A percentile compares a stretch with the other conserved stretches of the same genome.
Evolutionary conservation across 37 sponge, comb jelly and placozoan genomes (phyloP).

Genomic region (Ianthella basta): DNA sequence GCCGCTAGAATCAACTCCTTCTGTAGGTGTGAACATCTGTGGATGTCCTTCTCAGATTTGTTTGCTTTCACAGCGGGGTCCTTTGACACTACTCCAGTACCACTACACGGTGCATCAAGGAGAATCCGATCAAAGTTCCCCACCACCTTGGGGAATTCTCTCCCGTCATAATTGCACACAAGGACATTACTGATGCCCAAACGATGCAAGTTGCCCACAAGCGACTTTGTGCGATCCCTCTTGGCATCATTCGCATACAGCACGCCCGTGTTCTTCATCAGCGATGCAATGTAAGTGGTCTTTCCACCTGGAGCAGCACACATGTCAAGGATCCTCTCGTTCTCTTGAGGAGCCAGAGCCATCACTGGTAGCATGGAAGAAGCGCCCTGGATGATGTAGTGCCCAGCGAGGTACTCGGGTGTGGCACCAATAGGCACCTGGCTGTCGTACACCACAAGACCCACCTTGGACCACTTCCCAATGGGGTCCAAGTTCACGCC

Average conservation of each 20-base stretch:
- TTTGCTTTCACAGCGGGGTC: constrained; percentile 90
- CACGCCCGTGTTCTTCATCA: constrained; percentile 99
- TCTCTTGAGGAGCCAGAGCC: constrained; percentile 92
- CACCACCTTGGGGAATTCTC: constrained; percentile 92
- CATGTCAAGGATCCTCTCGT: constrained; percentile 93
- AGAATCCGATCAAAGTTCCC: constrained; percentile 95
- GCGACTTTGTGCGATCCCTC: constrained; percentile 86
- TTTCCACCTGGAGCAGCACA: constrained; percentile 99
- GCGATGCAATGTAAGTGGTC: constrained; percentile 92
- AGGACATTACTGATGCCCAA: constrained; percentile 89
- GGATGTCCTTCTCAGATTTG: constrained; percentile 86
- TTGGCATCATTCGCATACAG: constrained; percentile 87
- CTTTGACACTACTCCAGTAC: constrained; percentile 96
- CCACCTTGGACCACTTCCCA: constrained; percentile 98
- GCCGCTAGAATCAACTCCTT: constrained; percentile 94
- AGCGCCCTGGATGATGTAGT: constrained; percentile 98
- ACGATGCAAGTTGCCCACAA: constrained; percentile 89
- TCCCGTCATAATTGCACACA: constrained; percentile 93
- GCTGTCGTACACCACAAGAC: constrained; percentile 96
- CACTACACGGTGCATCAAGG: constrained; percentile 98
- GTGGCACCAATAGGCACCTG: constrained; percentile 98
- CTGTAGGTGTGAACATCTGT: constrained; percentile 86
- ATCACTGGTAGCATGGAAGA: constrained; percentile 98
- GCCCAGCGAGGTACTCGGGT: constrained; percentile 97
- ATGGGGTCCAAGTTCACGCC: constrained; percentile 99